Conservation (phyloP, 2,797 vertebrate genomes). For the Coracias cyanogaster region DNA sequence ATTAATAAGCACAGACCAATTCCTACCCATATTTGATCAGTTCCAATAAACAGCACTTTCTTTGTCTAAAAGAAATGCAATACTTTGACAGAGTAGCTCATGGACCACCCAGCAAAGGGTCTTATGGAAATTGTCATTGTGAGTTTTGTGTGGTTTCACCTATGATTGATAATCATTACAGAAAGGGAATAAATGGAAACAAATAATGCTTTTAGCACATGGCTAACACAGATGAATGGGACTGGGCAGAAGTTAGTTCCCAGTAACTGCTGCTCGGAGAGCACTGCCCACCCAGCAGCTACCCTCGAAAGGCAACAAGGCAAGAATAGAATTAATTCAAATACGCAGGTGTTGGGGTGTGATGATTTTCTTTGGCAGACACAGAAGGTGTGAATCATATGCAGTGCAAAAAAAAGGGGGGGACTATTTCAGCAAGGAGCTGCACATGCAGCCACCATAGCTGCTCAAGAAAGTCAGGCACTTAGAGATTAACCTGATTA, state of each 20-base stretch:
- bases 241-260: background rate
- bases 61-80: background rate
- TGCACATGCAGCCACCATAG: background rate
- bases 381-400: background rate
- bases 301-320: background rate
- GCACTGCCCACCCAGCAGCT: background rate
- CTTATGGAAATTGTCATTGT: accelerated
- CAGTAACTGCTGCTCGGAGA: background rate
- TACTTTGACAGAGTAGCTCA: background rate
- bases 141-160: background rate
- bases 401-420: background rate
- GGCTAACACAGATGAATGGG: background rate
- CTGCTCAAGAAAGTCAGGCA: background rate
- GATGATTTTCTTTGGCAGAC: background rate
- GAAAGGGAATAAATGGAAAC: background rate
- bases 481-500: background rate
- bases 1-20: background rate
- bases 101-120: background rate
- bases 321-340: background rate
- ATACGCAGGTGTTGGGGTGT: background rate
- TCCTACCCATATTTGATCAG: background rate
- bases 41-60: background rate
- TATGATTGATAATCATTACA: background rate
- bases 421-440: background rate
- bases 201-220: background rate